Conservation (phyloP, 2,113 vertebrate species). For the Climacteris rufus region DNA sequence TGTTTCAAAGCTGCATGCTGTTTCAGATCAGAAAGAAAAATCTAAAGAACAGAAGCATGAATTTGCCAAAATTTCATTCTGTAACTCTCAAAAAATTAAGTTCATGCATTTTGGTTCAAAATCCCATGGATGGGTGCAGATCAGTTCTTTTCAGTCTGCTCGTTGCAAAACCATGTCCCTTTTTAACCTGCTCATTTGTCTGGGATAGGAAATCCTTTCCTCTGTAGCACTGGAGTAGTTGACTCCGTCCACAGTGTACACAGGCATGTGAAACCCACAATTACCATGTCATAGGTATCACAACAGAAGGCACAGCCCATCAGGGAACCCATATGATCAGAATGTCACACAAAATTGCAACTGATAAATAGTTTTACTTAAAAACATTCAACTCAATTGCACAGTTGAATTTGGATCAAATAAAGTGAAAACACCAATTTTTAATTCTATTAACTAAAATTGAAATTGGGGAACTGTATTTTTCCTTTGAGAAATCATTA, state of each 20-base stretch:
- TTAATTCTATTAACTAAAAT: not conserved
- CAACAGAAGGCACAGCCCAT: not conserved
- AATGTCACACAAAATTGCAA: not conserved
- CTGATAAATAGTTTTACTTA: not conserved
- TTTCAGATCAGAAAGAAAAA: not conserved
- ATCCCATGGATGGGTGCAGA: not conserved
- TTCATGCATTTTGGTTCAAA: not conserved
- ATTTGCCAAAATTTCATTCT: not conserved
- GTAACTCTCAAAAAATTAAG: not conserved
- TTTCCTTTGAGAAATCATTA: not conserved
- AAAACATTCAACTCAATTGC: not conserved
- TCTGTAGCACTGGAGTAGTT: rapidly evolving
- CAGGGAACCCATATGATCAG: not conserved
- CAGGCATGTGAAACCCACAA: not conserved
- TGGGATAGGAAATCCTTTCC: not conserved
- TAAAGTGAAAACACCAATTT: not conserved
- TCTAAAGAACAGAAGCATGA: not conserved
- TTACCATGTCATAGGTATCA: not conserved
- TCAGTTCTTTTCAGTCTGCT: not conserved
- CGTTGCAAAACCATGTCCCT: not conserved
- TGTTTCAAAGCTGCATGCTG: not conserved
- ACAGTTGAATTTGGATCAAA: not conserved
- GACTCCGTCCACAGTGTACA: not conserved
- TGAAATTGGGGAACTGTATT: not conserved
- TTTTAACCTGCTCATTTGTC: not conserved